Base-by-base conservation (phyloP, 2,113 vertebrate genomes). In the Nothocercus nigrocapillus region DNA sequence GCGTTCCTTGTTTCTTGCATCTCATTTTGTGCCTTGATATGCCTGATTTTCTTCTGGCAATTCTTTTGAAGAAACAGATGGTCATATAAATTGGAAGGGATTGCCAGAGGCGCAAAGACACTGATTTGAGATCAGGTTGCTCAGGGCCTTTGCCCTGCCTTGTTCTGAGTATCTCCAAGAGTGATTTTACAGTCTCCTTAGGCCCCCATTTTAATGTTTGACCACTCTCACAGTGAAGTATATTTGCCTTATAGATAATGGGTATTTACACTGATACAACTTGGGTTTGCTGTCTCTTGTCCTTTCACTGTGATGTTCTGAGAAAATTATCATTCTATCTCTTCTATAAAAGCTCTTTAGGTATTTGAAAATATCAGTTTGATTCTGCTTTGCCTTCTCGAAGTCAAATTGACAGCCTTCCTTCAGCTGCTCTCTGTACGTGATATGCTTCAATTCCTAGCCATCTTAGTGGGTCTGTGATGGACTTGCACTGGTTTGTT, bases 21-120 rank as follows among this genome's bases (percentile, higher is more conserved):
- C 51, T 72, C 56, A 51, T 74, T 93, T 79, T 86, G 36, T 81
- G 61, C 47, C 0, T 1, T 88, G 82, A 81, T 38, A 74, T 74
- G 83, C 80, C 76, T 93, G 44, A 36, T 77, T 90, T 91, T 86
- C 69, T 89, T 15, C 22, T 90, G 85, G 85, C 53, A 90, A n/a
- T 73, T 85, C 9, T 89, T 88, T 77, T 88, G 25, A 68, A 58
- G 88, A 83, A 56, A 72, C 56, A 78, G 42, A 81, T 19, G 51
- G 77, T 56, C 45, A 20, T 38, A 21, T 17, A 88, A 58, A 92
- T 75, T 92, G 36, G 63, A 82, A 92, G 47, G 22, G 42, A 64
- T 9, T 42, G 90, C 40, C 42, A 83, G 64, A 88, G 27, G 49
- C 61, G 90, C 58, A 9, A 38, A 90, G 61, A 22, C 18, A 27